These are phyloP conservation scores for Anseranas semipalmata DNA, from an alignment of 2,113 vertebrate genomes.

Conservation along the genomic window DNA sequence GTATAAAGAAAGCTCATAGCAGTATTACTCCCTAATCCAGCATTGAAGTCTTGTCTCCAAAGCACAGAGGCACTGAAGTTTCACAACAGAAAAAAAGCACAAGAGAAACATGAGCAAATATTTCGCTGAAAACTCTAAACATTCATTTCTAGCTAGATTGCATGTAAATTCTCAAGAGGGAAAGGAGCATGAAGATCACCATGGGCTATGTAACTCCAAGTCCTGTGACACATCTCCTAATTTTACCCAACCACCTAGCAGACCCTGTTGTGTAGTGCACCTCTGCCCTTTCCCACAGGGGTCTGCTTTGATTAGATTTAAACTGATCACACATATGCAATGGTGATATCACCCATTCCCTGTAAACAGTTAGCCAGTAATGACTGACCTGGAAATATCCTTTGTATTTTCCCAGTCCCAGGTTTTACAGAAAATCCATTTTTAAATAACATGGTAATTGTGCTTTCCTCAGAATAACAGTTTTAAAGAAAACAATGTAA, in stretches of 20 bases:
- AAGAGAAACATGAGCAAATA: rapidly evolving
- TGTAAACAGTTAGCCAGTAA: not conserved
- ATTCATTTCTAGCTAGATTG: not conserved
- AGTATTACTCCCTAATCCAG: not conserved
- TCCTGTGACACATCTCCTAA: not conserved
- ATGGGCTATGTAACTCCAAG: not conserved
- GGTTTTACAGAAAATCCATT: not conserved
- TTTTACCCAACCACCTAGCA: not conserved
- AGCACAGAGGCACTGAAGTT: not conserved
- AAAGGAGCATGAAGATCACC: not conserved
- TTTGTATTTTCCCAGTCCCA: not conserved
- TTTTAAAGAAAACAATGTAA: not conserved
- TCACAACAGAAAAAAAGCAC: not conserved
- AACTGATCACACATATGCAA: not conserved
- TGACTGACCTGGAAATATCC: not conserved
- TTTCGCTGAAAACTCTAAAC: not conserved
- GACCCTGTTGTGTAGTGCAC: not conserved
- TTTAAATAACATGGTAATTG: not conserved
- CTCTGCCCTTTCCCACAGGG: not conserved
- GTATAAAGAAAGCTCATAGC: not conserved
- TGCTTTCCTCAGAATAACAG: not conserved
- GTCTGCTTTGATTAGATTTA: not conserved
- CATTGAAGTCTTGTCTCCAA: not conserved
- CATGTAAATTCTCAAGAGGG: not conserved
- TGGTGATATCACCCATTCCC: not conserved